Evolutionary conservation across 2,113 vertebrate genomes (phyloP), one percentile per base, ranked within the genome.

Genomic region (Actenoides hombroni): DNA sequence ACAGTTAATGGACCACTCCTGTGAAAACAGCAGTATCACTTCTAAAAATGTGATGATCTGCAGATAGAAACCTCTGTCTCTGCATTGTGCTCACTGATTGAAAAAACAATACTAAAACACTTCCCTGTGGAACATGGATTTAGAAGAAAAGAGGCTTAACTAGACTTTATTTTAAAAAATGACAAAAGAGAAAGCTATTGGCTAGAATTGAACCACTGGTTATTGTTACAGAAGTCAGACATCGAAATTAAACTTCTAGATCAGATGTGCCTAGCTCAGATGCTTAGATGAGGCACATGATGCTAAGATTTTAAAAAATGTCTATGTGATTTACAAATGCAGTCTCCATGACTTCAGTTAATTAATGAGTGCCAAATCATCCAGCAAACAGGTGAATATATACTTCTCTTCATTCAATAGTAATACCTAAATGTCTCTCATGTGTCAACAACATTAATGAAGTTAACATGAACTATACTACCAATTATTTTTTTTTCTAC

Each of bases 1-100:
- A 29, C 25, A 53, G 48, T 63, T 86, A 95, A 86, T 92, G 53
- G 79, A 24, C 57, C 24, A 48, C 39, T 92, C 84, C 81, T 90
- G 71, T 70, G 90, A 94, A 29, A 94, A 79, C 21, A 95, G 46
- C 46, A 88, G 28, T 49, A 35, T 48, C 83, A 59, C 84, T 79
- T 84, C 54, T 88, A 88, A 90, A 93, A 92, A 60, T 80, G 63
- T 87, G 88, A 40, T 67, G 21, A 81, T 81, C 82, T 44, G 13
- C 69, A 90, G 53, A 78, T 15, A 91, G 65, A 91, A 91, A 57
- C 10, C 23, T 53, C 29, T 83, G 88, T 81, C 61, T 85, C 40
- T 75, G 85, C 16, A 59, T 92, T 88, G 60, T 82, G 26, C 3
- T 37, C 26, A 59, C 44, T 70, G 88, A 79, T 76, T 86, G 0